phyloP scores from a whole-genome alignment of 2,113 vertebrate genomes.

The Ceyx margarethae region DNA sequence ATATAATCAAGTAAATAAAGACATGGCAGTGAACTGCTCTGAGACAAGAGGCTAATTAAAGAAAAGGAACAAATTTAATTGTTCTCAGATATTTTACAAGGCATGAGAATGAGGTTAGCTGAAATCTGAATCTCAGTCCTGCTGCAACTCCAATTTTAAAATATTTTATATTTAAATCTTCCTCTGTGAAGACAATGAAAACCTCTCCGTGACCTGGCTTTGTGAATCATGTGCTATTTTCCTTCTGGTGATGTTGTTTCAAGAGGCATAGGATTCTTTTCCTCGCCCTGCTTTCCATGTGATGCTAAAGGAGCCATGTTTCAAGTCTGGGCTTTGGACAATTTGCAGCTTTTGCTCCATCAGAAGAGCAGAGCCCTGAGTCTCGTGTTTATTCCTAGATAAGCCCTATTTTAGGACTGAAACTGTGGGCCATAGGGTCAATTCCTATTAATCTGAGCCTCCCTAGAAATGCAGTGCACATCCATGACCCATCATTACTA shows the following conservation, averaged over 20 bases:
- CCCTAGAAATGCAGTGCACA: background rate
- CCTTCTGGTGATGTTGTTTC: background rate
- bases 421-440: background rate
- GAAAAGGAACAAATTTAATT: constrained; percentile 30
- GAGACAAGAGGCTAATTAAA: constrained; percentile 45
- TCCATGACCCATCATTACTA: background rate
- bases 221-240: background rate
- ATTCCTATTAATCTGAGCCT: background rate
- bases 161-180: background rate
- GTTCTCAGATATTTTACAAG: constrained; percentile 24
- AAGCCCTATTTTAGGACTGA: background rate
- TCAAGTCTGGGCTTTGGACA: background rate
- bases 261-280: background rate
- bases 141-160: background rate
- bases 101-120: background rate
- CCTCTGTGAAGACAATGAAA: background rate
- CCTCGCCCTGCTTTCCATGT: background rate
- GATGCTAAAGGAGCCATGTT: background rate
- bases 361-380: background rate
- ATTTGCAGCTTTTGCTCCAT: background rate
- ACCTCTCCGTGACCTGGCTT: background rate
- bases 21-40: constrained; percentile 26
- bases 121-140: constrained; percentile 10
- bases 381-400: rapidly evolving
- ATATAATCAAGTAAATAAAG: constrained; percentile 55